Evolutionary conservation across 2,797 vertebrate species (phyloP).

Genomic region (Calcarius lapponicus): DNA sequence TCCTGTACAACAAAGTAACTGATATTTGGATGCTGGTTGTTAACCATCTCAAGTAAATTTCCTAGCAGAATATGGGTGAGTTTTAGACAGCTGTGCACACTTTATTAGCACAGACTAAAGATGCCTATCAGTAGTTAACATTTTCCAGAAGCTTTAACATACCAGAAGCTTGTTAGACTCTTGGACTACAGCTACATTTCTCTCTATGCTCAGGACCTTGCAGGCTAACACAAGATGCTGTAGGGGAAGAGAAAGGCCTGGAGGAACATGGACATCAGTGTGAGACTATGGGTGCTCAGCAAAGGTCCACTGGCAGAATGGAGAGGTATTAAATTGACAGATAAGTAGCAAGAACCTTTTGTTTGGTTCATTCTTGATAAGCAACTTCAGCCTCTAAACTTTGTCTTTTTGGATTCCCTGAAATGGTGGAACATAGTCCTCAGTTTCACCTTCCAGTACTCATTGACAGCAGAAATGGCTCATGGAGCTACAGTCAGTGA

Average conservation of each 20-base stretch:
- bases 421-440: not conserved
- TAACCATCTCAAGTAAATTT: constrained; percentile 11
- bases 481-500: not conserved
- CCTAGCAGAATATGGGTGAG: not conserved
- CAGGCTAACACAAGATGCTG: not conserved
- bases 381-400: not conserved
- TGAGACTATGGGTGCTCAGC: not conserved
- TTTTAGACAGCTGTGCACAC: not conserved
- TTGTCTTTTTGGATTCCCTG: not conserved
- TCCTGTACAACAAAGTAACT: not conserved
- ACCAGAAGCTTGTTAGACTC: not conserved
- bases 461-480: not conserved
- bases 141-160: not conserved
- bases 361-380: not conserved
- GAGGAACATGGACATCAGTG: not conserved
- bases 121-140: not conserved
- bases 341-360: not conserved
- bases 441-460: not conserved
- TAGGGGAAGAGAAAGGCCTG: not conserved
- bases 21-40: not conserved
- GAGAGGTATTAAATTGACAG: not conserved
- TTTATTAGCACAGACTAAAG: not conserved
- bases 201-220: not conserved
- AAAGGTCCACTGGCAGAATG: not conserved
- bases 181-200: not conserved